A percentile compares a stretch with the other conserved stretches of the same genome.
These are phyloP conservation scores for Lutraria rhynchaena DNA, from an alignment of 1,140 invertebrate species.

Conservation along the genomic window DNA sequence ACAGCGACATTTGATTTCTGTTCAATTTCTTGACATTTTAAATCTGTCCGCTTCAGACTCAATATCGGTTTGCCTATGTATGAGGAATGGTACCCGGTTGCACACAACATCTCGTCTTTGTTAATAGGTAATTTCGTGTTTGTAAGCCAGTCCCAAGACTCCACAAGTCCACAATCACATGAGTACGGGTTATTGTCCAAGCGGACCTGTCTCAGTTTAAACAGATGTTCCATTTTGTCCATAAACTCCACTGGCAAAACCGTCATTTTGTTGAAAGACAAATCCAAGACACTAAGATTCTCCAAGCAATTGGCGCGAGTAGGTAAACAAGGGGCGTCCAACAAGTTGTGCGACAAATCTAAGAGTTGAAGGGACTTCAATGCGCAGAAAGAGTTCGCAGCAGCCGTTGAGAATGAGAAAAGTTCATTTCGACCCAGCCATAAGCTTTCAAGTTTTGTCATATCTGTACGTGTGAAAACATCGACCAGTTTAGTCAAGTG, in stretches of 20 bases:
- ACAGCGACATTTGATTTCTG: slow-evolving; percentile 9
- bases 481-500: slow-evolving; percentile 40
- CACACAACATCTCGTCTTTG: slow-evolving; percentile 38
- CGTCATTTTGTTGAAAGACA: slow-evolving; percentile 48
- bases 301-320: slow-evolving; percentile 30
- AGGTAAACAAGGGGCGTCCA: slow-evolving; percentile 25
- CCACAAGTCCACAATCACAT: slow-evolving; percentile 50
- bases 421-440: slow-evolving; percentile 58
- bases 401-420: slow-evolving; percentile 24
- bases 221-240: slow-evolving; percentile 7
- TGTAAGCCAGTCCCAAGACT: slow-evolving; percentile 55
- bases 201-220: slow-evolving; percentile 7
- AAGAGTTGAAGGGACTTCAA: slow-evolving; percentile 33
- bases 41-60: background rate
- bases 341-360: slow-evolving; percentile 55
- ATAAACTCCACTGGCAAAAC: slow-evolving; percentile 25
- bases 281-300: slow-evolving; percentile 25
- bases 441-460: slow-evolving; percentile 36
- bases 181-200: slow-evolving; percentile 49
- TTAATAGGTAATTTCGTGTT: slow-evolving; percentile 27
- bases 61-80: slow-evolving; percentile 23
- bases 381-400: slow-evolving; percentile 50
- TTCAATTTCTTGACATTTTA: slow-evolving; percentile 10
- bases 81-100: slow-evolving; percentile 31
- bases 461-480: slow-evolving; percentile 47